phyloP scores from a whole-genome alignment of 2,113 vertebrate species.

The Calidris pygmaea region DNA sequence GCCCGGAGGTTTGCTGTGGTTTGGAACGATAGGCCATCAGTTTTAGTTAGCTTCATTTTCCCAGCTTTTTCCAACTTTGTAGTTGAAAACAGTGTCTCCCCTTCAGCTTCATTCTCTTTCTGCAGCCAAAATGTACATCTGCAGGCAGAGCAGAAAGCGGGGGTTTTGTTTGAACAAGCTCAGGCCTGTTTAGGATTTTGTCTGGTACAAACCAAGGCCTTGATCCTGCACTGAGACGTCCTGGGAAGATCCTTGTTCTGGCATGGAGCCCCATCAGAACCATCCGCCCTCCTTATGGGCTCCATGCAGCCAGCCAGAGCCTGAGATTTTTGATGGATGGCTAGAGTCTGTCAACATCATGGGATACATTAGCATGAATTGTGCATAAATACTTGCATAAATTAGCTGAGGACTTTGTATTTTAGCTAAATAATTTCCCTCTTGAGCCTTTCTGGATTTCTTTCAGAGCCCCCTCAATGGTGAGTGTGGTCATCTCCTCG shows the following conservation, averaged over 20 bases:
- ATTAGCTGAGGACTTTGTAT: background rate
- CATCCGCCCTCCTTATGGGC: background rate
- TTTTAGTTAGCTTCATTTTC: background rate
- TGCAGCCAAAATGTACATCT: background rate
- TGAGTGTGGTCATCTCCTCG: background rate
- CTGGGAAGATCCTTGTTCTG: background rate
- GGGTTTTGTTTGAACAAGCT: background rate
- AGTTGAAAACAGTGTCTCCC: background rate
- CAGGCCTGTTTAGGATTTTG: background rate
- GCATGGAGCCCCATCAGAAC: background rate
- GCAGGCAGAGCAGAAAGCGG: background rate
- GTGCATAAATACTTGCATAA: background rate
- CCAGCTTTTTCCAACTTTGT: background rate
- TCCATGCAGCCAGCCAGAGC: background rate
- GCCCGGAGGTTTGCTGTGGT: background rate
- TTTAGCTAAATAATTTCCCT: background rate
- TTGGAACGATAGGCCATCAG: background rate
- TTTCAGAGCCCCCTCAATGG: background rate
- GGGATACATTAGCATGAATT: background rate
- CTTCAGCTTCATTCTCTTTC: background rate
- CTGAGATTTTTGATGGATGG: background rate
- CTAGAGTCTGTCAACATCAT: background rate
- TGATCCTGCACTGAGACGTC: background rate
- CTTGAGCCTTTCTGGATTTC: background rate
- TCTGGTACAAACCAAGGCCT: background rate